Conservation (phyloP, 2,888 invertebrate genomes). For the Rhagium mordax region DNA sequence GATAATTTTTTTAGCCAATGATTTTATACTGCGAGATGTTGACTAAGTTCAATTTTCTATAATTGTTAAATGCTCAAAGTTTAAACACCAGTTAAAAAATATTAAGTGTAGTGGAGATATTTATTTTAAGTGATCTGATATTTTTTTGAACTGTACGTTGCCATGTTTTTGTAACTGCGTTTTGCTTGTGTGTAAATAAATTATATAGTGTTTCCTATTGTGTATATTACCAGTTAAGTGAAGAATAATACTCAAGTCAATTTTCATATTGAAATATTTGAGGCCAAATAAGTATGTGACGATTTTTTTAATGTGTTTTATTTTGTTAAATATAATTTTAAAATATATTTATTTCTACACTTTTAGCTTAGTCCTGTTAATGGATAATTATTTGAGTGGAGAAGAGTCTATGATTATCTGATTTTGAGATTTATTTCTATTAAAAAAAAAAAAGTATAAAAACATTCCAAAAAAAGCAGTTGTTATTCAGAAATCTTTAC, state of each 20-base stretch:
- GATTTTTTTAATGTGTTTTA: conserved; percentile 51
- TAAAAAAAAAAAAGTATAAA: conserved; percentile 44
- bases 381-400: conserved; percentile 13
- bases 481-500: conserved; percentile 44
- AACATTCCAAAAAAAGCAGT: conserved; percentile 54
- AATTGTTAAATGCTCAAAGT: conserved; percentile 58
- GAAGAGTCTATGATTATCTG: conserved; percentile 20
- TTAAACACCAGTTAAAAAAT: conserved; percentile 53
- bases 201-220: conserved; percentile 43
- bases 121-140: conserved; percentile 48
- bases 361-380: conserved; percentile 34
- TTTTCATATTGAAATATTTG: conserved; percentile 49
- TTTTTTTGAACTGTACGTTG: conserved; percentile 32
- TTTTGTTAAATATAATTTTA: conserved; percentile 50
- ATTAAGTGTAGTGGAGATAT: conserved; percentile 41
- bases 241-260: conserved; percentile 57
- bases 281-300: conserved; percentile 58
- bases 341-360: conserved; percentile 51
- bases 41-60: conserved; percentile 42
- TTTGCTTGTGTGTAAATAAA: conserved; percentile 47
- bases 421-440: conserved; percentile 49
- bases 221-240: conserved; percentile 45
- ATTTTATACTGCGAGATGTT: conserved; percentile 30
- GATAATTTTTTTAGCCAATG: not conserved
- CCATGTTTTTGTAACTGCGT: conserved; percentile 34